phyloP scores from a whole-genome alignment of 2,113 vertebrate species.

The Cnemophilus loriae region DNA sequence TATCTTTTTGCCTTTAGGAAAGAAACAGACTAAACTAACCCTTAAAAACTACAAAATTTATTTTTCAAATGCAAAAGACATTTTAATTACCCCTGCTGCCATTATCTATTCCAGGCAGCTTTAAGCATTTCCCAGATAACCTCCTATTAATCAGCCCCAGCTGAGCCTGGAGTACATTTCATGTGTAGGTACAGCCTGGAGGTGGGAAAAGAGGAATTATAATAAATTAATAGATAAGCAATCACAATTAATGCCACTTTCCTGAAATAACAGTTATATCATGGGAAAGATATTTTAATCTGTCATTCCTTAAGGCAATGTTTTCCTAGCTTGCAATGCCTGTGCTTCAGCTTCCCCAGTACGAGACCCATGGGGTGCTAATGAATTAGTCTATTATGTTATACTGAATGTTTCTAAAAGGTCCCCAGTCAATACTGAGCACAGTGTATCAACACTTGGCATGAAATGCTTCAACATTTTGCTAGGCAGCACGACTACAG shows the following conservation, averaged over 20 bases:
- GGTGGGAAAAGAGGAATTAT: conserved; percentile 74
- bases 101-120: conserved; percentile 77
- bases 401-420: conserved; percentile 85
- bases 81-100: conserved; percentile 76
- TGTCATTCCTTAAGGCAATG: conserved; percentile 78
- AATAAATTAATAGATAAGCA: conserved; percentile 86
- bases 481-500: conserved; percentile 62
- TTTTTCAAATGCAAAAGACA: conserved; percentile 67
- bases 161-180: conserved; percentile 71
- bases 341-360: conserved; percentile 72
- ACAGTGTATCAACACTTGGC: conserved; percentile 83
- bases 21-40: conserved; percentile 21
- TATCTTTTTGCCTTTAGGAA: conserved; percentile 54
- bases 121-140: conserved; percentile 74
- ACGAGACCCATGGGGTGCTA: conserved; percentile 87
- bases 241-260: conserved; percentile 82
- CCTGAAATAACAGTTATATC: conserved; percentile 79
- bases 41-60: conserved; percentile 55
- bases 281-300: conserved; percentile 79
- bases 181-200: conserved; percentile 77
- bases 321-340: conserved; percentile 72
- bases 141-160: conserved; percentile 76
- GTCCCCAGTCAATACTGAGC: conserved; percentile 79
- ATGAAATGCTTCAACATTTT: conserved; percentile 69
- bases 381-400: conserved; percentile 94